phyloP scores from a whole-genome alignment of 2,113 vertebrate genomes.

The Gymnogyps californianus region DNA sequence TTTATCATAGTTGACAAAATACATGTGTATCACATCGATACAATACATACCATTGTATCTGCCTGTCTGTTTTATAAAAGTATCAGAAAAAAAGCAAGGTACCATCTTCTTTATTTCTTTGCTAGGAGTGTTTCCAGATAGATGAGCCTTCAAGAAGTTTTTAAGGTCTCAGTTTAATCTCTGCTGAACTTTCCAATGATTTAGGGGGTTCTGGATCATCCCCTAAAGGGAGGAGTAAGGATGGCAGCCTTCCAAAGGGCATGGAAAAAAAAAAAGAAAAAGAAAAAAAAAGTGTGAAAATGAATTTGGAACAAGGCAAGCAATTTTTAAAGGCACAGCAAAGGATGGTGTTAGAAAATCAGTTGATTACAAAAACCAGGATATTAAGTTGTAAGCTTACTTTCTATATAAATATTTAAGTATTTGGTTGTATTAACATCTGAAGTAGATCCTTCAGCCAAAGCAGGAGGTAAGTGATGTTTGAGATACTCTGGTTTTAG shows the following conservation, averaged over 20 bases:
- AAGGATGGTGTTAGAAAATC: background rate
- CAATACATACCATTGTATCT: background rate
- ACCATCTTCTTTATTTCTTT: background rate
- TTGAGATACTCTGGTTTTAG: background rate
- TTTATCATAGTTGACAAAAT: background rate
- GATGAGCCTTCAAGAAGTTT: background rate
- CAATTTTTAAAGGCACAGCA: background rate
- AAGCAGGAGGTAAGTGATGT: background rate
- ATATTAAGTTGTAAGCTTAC: background rate
- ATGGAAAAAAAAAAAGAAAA: rapidly evolving
- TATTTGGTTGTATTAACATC: background rate
- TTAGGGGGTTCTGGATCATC: background rate
- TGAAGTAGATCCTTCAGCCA: background rate
- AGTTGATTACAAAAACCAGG: rapidly evolving
- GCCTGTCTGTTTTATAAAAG: background rate
- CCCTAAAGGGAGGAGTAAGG: background rate
- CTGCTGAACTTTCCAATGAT: background rate
- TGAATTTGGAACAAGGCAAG: background rate
- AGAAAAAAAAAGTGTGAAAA: background rate
- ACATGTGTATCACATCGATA: background rate
- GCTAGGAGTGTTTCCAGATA: background rate
- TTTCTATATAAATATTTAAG: background rate
- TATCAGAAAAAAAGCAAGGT: background rate
- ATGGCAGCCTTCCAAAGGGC: background rate
- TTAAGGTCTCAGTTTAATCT: background rate